These are phyloP conservation scores for Gastracanthus pulcherrimus DNA, from an alignment of 2,888 invertebrate species.

Conservation along the genomic window DNA sequence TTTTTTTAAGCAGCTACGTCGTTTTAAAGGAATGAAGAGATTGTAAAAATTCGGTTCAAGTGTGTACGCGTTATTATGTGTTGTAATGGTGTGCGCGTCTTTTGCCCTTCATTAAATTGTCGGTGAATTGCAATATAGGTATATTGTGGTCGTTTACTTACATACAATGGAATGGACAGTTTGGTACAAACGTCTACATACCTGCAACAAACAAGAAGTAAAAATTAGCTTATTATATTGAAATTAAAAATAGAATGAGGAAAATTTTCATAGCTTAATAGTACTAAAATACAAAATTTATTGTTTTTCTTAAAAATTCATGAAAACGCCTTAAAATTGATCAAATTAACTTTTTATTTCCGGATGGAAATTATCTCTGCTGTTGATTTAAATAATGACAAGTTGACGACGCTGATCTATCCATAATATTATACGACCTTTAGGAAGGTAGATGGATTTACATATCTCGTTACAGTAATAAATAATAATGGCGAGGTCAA, in stretches of 20 bases:
- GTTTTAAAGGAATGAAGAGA: neutral
- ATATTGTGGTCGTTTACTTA: neutral
- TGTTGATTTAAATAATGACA: too few relatives aligned
- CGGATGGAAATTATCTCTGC: too few relatives aligned
- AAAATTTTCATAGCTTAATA: too few relatives aligned
- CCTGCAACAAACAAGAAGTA: conserved; percentile 27
- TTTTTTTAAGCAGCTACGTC: neutral
- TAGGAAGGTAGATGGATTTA: too few relatives aligned
- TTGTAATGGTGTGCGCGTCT: neutral
- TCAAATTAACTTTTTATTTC: too few relatives aligned
- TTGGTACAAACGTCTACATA: neutral
- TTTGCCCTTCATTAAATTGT: neutral
- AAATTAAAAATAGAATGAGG: neutral
- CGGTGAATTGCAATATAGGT: neutral
- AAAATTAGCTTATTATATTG: neutral
- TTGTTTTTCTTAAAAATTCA: too few relatives aligned
- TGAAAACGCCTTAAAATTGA: too few relatives aligned
- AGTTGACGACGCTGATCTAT: too few relatives aligned
- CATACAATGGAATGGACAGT: neutral
- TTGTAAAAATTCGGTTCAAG: neutral
- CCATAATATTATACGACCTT: too few relatives aligned
- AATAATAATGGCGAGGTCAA: too few relatives aligned
- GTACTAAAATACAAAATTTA: too few relatives aligned
- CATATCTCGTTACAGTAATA: too few relatives aligned
- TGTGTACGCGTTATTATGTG: neutral